Base-by-base conservation (phyloP, 2,797 vertebrate species). In the Alexandromys oeconomus region DNA sequence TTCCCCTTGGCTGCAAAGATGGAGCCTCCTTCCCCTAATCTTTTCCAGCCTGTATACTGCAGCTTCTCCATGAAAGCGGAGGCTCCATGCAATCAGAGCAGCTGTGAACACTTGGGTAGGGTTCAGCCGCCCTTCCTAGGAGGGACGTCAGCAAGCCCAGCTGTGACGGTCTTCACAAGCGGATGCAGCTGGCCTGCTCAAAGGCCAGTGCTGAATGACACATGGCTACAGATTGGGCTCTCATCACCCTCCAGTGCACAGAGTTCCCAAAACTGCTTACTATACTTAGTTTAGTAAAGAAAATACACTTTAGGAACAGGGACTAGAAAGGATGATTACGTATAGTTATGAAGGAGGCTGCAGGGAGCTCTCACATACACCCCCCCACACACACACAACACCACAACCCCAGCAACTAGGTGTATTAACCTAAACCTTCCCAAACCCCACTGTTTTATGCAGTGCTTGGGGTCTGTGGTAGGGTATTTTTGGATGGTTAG, bases 221-320 rank as follows among this genome's bases (percentile, higher is more conserved):
- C 10, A 37, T 78, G 71, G 40, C 77, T 93, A 90, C 57, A 96
- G 92, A 92, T 82, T 14, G 71, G 43, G 57, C 14, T 51, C 40
- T 34, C 25, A 34, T 21, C 37, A 37, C 12, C 84, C 63, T 67
- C 25, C 51, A 79, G 59, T 81, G 86, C 34, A 43, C 25, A 13
- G 85, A 89, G 89, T 85, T 88, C 80, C 21, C 69, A 69, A 63
- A 84, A 37, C 9, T 31, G 46, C 46, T 86, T 87, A 46, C 21
- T 87, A 73, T 87, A 81, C 67, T 34, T 27, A 43, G 23, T 69
- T 93, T 93, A 80, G 57, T 91, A 91, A 63, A 63, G 93, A 85
- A 37, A 84, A 48, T n/a, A 82, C 92, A 82, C 69, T 81, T 46
- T 71, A 31, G 17, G 51, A 91, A 87, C 17, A 88, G 57, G 57